Conservation (phyloP, 1,140 invertebrate genomes). For the Heliconius hewitsoni region DNA sequence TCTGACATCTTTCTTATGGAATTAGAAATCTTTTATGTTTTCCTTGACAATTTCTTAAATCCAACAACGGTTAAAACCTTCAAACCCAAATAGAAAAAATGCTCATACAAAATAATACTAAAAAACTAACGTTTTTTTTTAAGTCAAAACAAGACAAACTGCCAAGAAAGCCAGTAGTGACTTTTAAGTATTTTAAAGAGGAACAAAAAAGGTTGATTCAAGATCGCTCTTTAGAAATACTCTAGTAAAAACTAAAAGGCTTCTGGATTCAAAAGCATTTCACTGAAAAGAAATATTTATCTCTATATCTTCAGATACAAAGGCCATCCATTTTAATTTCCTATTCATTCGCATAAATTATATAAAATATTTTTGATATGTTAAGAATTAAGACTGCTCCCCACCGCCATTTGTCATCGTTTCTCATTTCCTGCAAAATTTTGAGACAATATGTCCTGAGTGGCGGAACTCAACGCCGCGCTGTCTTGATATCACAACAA, state of each 20-base stretch:
- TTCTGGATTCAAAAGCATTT: background rate
- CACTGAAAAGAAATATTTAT: background rate
- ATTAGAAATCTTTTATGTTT: too few relatives aligned
- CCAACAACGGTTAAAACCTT: too few relatives aligned
- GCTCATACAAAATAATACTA: background rate
- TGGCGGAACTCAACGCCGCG: too few relatives aligned
- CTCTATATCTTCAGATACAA: background rate
- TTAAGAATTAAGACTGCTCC: too few relatives aligned
- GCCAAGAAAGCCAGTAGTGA: background rate
- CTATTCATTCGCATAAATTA: background rate
- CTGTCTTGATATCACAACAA: too few relatives aligned
- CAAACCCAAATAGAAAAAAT: too few relatives aligned
- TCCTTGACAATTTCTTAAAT: too few relatives aligned
- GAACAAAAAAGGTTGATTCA: conserved; percentile 3
- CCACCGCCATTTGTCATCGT: too few relatives aligned
- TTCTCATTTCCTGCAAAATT: too few relatives aligned
- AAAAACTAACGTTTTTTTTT: background rate
- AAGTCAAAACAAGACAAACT: background rate
- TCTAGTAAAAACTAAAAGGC: background rate
- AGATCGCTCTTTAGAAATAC: background rate
- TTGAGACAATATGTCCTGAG: too few relatives aligned
- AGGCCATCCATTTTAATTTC: background rate
- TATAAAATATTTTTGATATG: background rate
- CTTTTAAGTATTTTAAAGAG: background rate
- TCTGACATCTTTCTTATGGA: too few relatives aligned